Conservation (phyloP, 2,797 vertebrate genomes). For the Melanotaenia boesemani region DNA sequence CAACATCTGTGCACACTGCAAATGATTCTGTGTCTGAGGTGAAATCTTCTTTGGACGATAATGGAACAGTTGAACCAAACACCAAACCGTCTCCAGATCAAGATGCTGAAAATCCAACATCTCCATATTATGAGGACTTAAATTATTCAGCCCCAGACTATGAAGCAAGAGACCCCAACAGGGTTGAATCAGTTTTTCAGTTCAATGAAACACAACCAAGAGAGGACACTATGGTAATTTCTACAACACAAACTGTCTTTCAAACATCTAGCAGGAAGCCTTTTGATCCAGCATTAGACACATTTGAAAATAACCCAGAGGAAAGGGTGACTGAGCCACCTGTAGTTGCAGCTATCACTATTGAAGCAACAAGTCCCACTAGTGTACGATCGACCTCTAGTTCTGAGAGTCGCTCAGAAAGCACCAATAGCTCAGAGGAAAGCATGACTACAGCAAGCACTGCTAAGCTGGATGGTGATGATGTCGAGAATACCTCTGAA, state of each 20-base stretch:
- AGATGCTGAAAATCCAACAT: neutral
- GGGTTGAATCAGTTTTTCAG: slow-evolving; percentile 21
- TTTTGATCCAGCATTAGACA: slow-evolving; percentile 19
- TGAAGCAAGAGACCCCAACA: neutral
- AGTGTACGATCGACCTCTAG: slow-evolving; percentile 23
- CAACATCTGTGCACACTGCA: slow-evolving; percentile 12
- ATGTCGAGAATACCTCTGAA: slow-evolving; percentile 13
- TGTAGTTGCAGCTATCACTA: slow-evolving; percentile 20
- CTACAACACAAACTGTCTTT: slow-evolving; percentile 13
- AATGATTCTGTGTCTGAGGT: slow-evolving; percentile 7
- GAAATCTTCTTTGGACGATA: slow-evolving; percentile 19
- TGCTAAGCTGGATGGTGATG: slow-evolving; percentile 10
- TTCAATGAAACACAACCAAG: slow-evolving; percentile 7
- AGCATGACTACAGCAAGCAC: slow-evolving; percentile 15
- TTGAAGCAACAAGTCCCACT: neutral
- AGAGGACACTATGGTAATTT: slow-evolving; percentile 11
- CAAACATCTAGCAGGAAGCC: slow-evolving; percentile 28
- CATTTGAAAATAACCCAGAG: slow-evolving; percentile 34
- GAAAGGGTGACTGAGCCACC: slow-evolving; percentile 28
- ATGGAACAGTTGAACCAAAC: slow-evolving; percentile 32
- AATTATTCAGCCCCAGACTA: slow-evolving; percentile 36
- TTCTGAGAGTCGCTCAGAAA: slow-evolving; percentile 48
- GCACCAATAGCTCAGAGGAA: slow-evolving; percentile 51
- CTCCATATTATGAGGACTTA: neutral
- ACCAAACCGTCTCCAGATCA: slow-evolving; percentile 16